Base-by-base conservation (phyloP, 2,888 invertebrate genomes). In the Aquatica leii region DNA sequence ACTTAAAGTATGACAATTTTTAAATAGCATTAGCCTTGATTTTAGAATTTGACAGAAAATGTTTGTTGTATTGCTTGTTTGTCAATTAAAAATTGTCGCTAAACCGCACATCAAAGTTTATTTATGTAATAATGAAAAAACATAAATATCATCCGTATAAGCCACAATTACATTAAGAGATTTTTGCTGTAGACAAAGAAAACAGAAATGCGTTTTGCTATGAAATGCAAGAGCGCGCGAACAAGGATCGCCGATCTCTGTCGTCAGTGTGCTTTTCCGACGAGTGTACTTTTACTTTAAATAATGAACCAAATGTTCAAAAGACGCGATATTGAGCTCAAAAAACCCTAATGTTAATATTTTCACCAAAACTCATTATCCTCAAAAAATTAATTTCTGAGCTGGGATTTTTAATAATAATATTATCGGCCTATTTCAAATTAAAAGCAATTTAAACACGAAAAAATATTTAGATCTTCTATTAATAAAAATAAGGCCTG, bases 261-360 rank as follows among this genome's bases (percentile, higher is more conserved):
- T 43, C 1, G 43, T 43, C 43, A 15, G 14, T 43, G 14, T 43
- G 18, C 11, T 43, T 24, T 14, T 9, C 43, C 12, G 43, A 15
- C 43, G 15, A 43, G 14, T 8, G 3, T 43, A 43, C 14, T 43
- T 43, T 43, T 17, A 43, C 43, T 2, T 14, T 43, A 43, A 43
- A 43, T 43, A 43, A 43, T 15, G 43, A 43, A 43, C 43, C 43
- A 15, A 43, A 43, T 43, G 18, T 18, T n/a, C 43, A 43, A 43
- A 43, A 43, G 8, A 17, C 14, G 24, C 24, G 24, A 24, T 24
- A 24, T 24, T 24, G 24, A 6, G 24, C 24, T 24, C 24, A 24
- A 24, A 15, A 43, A 43, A 17, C 12, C 15, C 18, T 5, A 43
- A n/a, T 8, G 14, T 43, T 15, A 43, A 43, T 18, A 43, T 43